Evolutionary conservation across 2,113 vertebrate species (phyloP), one percentile per base, ranked within the genome.

Genomic region (Oreotrochilus melanogaster): DNA sequence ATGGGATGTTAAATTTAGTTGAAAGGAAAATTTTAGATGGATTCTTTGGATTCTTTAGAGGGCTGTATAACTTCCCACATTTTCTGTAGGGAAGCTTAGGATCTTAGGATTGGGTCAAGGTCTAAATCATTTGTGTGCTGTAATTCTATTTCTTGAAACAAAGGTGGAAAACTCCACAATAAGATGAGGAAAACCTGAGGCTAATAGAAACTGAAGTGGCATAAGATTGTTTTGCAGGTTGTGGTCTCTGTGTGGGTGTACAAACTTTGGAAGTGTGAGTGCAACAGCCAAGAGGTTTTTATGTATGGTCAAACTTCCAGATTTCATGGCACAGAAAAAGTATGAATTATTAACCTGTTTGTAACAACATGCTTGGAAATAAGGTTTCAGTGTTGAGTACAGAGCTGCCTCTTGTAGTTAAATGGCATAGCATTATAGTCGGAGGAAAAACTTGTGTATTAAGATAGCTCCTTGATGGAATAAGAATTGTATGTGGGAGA

Each of bases 251-350:
- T 43, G 35, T 22, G 48, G 14, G 14, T 28, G 28, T 18, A 25
- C 21, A 4, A 0, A 0, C 15, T 79, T 48, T 31, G 23, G 21
- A 53, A 43, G 22, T 31, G 11, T 33, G 24, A 19, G 30, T 66
- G 28, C 10, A 73, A 10, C 23, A 33, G 13, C 13, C 11, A 19
- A 23, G 48, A 71, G 31, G 12, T 14, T 39, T 87, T 50, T 37
- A 7, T 33, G 47, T 1, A 3, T 19, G 27, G 11, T 53, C 79
- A 11, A 69, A 60, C 28, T 54, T 62, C 22, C 10, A 42, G 33
- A 15, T 60, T 62, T 56, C 24, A 14, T 18, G n/a, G n/a, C 2
- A 31, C n/a, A 19, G 33, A 18, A 65, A 10, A 90, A 76, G 23
- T 24, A 19, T 7, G 31, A 67, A 6, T 7, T 65, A 21, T 5